Evolutionary conservation across 2,797 vertebrate species (phyloP).

Genomic region (Paedocypris micromegethes): DNA sequence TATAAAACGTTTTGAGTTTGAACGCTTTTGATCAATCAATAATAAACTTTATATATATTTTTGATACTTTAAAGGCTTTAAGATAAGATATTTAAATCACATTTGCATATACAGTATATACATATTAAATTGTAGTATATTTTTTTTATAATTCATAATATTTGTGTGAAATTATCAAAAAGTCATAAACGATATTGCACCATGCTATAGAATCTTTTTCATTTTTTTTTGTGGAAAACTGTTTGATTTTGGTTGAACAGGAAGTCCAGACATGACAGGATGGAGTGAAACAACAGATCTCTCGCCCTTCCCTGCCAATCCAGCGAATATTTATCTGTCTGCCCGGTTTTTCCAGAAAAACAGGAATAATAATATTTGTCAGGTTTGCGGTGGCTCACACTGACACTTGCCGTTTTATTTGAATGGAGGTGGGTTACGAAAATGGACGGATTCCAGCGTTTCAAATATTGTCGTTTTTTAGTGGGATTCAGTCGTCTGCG

Average conservation of each 20-base stretch:
- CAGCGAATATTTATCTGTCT: background rate
- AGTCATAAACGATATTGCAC: constrained; percentile 6
- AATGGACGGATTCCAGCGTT: background rate
- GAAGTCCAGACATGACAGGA: constrained; percentile 15
- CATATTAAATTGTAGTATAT: no score
- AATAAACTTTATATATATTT: no score
- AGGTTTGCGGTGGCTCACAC: constrained; percentile 3
- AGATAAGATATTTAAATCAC: no score
- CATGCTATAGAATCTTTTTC: background rate
- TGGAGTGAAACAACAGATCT: background rate
- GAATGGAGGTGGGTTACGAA: background rate
- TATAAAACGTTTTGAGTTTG: no score
- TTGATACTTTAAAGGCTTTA: no score
- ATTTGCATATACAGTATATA: no score
- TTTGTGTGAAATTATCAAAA: no score
- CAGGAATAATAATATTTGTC: constrained; percentile 19
- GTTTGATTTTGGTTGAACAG: constrained; percentile 30
- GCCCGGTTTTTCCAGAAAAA: constrained; percentile 19
- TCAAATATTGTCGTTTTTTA: background rate
- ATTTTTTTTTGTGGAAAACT: background rate
- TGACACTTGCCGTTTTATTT: background rate
- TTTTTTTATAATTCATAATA: no score
- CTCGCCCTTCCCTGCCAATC: background rate
- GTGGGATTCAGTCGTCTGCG: background rate
- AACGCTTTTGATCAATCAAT: no score